These are phyloP conservation scores for Exocentrus adspersus DNA, from an alignment of 2,888 invertebrate genomes.

Conservation along the genomic window DNA sequence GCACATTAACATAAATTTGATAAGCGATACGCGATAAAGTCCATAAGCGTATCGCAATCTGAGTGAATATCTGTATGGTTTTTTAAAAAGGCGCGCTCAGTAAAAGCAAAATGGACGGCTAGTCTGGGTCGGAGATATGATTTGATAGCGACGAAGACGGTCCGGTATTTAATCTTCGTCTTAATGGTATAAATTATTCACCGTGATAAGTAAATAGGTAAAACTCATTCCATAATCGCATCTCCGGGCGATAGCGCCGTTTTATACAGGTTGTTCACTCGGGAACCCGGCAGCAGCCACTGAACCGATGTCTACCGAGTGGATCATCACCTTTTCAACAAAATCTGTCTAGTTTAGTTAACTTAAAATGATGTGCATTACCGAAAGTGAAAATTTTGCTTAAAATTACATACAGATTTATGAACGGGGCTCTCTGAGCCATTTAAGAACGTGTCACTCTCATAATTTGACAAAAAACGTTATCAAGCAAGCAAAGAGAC, in stretches of 20 bases:
- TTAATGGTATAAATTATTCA: conserved; percentile 63
- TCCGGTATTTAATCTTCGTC: conserved; percentile 61
- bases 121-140: conserved; percentile 58
- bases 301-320: conserved; percentile 3
- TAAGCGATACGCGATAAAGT: conserved; percentile 58
- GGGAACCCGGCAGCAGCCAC: conserved; percentile 38
- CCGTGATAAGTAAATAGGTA: conserved; percentile 61
- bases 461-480: too few relatives aligned
- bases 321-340: too few relatives aligned
- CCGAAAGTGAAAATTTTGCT: too few relatives aligned
- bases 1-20: conserved; percentile 59
- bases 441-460: too few relatives aligned
- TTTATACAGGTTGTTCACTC: conserved; percentile 46
- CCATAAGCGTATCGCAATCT: conserved; percentile 57
- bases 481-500: too few relatives aligned
- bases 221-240: conserved; percentile 61
- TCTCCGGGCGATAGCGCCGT: conserved; percentile 36
- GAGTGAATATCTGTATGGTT: conserved; percentile 57
- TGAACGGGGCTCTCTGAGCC: too few relatives aligned
- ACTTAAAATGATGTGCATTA: too few relatives aligned
- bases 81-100: conserved; percentile 38
- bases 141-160: conserved; percentile 61
- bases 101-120: conserved; percentile 55
- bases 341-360: too few relatives aligned
- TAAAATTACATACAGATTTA: too few relatives aligned